Evolutionary conservation across 2,113 vertebrate species (phyloP).

Genomic region (Eretmodus cyanostictus): DNA sequence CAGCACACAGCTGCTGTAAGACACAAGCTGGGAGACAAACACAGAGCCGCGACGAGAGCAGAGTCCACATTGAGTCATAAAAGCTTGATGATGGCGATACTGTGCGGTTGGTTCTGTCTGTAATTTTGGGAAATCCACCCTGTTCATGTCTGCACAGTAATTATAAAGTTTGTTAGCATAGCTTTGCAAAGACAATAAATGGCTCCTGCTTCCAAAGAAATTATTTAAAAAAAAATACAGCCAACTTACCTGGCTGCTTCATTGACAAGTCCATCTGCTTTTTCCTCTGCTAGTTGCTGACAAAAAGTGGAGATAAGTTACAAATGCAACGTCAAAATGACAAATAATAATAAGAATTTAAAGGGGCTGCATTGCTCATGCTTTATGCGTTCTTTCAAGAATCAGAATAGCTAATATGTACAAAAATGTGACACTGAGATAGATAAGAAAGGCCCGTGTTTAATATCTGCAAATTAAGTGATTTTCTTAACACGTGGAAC

Average conservation of each 20-base stretch:
- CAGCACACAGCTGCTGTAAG: slow-evolving; percentile 38
- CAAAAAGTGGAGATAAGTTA: slow-evolving; percentile 7
- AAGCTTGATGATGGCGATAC: background rate
- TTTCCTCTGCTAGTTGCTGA: slow-evolving; percentile 88
- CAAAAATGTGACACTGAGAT: slow-evolving; percentile 8
- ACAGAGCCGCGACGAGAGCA: background rate
- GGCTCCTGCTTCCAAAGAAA: background rate
- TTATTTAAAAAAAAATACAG: background rate
- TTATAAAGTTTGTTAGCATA: background rate
- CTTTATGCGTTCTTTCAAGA: background rate
- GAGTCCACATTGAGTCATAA: background rate
- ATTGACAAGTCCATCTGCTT: slow-evolving; percentile 83
- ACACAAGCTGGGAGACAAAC: slow-evolving; percentile 9
- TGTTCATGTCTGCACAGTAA: background rate
- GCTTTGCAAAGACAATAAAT: background rate
- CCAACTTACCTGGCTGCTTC: slow-evolving; percentile 86
- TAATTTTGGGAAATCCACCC: background rate
- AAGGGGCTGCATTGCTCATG: background rate
- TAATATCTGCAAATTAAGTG: background rate
- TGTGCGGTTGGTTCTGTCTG: background rate
- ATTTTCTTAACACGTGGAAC: background rate
- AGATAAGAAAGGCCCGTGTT: background rate
- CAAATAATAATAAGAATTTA: rapidly evolving
- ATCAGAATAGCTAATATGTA: background rate
- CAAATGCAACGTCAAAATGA: background rate